A percentile compares a stretch with the other conserved stretches of the same genome.
Evolutionary conservation across 1,140 invertebrate genomes (phyloP).

Genomic region (Harlomillsia oculata): DNA sequence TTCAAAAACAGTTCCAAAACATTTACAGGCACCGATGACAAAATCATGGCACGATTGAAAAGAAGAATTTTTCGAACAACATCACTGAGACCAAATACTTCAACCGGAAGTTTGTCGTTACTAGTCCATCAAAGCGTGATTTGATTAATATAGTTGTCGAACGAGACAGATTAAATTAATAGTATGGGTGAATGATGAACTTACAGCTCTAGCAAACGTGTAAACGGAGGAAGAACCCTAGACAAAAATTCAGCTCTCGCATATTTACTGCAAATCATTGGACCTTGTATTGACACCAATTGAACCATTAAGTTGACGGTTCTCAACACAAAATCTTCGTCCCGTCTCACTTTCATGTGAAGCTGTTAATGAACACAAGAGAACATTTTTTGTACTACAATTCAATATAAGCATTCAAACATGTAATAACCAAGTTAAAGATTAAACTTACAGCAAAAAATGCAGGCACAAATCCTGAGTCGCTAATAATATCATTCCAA

Average conservation of each 20-base stretch:
- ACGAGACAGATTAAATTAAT: background rate
- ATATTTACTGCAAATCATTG: slow-evolving; percentile 51
- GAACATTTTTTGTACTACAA: background rate
- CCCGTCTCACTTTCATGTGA: slow-evolving; percentile 66
- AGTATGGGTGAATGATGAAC: no score
- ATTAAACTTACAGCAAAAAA: slow-evolving; percentile 58
- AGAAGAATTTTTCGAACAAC: slow-evolving; percentile 54
- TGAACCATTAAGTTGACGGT: slow-evolving; percentile 70
- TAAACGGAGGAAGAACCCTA: slow-evolving; percentile 35
- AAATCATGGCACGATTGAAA: slow-evolving; percentile 48
- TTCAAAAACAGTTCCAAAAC: slow-evolving; percentile 38
- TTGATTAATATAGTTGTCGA: background rate
- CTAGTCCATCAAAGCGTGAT: no score
- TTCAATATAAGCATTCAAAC: background rate
- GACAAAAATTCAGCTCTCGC: slow-evolving; percentile 57
- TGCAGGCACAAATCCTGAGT: slow-evolving; percentile 59
- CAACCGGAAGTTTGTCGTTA: slow-evolving; percentile 36
- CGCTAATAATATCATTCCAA: slow-evolving; percentile 68
- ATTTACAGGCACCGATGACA: slow-evolving; percentile 42
- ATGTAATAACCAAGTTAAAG: background rate
- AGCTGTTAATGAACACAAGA: slow-evolving; percentile 45
- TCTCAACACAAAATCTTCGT: slow-evolving; percentile 62
- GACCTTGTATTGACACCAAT: slow-evolving; percentile 64
- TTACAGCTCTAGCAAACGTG: slow-evolving; percentile 24
- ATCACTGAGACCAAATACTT: slow-evolving; percentile 56